Percentiles rank a stretch among this genome's conserved stretches.
Conservation (phyloP, 2,113 vertebrate species). For the Xenopus borealis region DNA sequence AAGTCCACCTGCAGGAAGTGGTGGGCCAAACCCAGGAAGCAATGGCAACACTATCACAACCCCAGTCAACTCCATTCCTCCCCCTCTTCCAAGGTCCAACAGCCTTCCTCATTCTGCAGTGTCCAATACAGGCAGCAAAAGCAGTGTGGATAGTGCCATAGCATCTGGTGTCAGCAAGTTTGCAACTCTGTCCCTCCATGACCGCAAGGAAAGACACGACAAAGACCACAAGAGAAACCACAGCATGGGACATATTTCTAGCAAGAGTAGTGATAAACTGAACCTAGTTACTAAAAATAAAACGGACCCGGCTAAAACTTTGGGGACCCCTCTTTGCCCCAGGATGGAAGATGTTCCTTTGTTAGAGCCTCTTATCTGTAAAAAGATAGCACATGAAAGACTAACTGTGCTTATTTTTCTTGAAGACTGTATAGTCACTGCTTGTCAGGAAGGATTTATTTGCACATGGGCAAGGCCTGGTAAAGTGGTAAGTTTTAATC, state of each 20-base stretch:
- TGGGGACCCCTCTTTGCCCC: slow-evolving; percentile 91
- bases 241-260: slow-evolving; percentile 99
- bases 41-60: slow-evolving; percentile 71
- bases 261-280: slow-evolving; percentile 99
- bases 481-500: slow-evolving; percentile 96
- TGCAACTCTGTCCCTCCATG: slow-evolving; percentile 91
- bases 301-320: slow-evolving; percentile 87
- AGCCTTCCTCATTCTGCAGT: slow-evolving; percentile 91
- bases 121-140: slow-evolving; percentile 83
- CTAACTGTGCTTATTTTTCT: slow-evolving; percentile 98
- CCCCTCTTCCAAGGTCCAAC: slow-evolving; percentile 90
- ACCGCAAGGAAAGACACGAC: slow-evolving; percentile 94
- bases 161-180: slow-evolving; percentile 94
- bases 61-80: slow-evolving; percentile 76
- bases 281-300: slow-evolving; percentile 85
- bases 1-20: slow-evolving; percentile 74
- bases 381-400: slow-evolving; percentile 98
- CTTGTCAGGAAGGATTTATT: slow-evolving; percentile 99
- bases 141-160: slow-evolving; percentile 83
- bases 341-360: slow-evolving; percentile 97
- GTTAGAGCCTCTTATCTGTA: slow-evolving; percentile 97
- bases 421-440: slow-evolving; percentile 99
- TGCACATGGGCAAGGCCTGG: slow-evolving; percentile 99
- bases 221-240: slow-evolving; percentile 99
- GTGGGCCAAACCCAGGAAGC: slow-evolving; percentile 65